Percentiles rank a stretch among this genome's conserved stretches.
phyloP scores from a whole-genome alignment of 2,888 invertebrate species.

The Pristionchus arcanus region DNA sequence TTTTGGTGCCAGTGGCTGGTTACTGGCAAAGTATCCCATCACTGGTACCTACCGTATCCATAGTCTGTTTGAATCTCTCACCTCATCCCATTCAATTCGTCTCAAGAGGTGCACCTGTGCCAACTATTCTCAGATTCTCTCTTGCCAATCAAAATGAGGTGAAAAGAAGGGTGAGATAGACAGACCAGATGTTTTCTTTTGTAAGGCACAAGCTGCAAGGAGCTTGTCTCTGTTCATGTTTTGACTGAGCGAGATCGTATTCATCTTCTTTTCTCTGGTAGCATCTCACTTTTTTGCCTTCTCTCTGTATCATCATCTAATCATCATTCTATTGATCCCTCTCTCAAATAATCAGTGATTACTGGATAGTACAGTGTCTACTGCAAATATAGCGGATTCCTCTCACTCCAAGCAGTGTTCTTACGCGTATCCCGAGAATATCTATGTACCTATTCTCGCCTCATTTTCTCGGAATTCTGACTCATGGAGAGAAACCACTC shows the following conservation, averaged over 20 bases:
- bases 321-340: conserved; percentile 19
- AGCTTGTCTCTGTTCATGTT: neutral
- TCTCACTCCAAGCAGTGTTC: neutral
- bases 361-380: neutral
- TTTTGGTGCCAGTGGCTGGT: neutral
- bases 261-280: neutral
- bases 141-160: conserved; percentile 39
- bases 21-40: neutral
- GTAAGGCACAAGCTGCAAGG: neutral
- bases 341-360: neutral
- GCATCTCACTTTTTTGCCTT: neutral
- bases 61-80: conserved; percentile 31
- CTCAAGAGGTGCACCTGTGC: conserved; percentile 50
- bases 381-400: conserved; percentile 20
- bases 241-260: neutral
- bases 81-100: conserved; percentile 41
- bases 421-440: conserved; percentile 20
- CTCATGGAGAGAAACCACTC: neutral
- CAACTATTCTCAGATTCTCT: conserved; percentile 7
- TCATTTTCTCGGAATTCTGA: conserved; percentile 10
- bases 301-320: neutral
- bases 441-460: conserved; percentile 42
- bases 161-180: conserved; percentile 6
- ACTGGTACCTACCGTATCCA: neutral
- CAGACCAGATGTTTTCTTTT: conserved; percentile 39